Base-by-base conservation (phyloP, 2,113 vertebrate genomes). In the Microcebus ravelobensis region DNA sequence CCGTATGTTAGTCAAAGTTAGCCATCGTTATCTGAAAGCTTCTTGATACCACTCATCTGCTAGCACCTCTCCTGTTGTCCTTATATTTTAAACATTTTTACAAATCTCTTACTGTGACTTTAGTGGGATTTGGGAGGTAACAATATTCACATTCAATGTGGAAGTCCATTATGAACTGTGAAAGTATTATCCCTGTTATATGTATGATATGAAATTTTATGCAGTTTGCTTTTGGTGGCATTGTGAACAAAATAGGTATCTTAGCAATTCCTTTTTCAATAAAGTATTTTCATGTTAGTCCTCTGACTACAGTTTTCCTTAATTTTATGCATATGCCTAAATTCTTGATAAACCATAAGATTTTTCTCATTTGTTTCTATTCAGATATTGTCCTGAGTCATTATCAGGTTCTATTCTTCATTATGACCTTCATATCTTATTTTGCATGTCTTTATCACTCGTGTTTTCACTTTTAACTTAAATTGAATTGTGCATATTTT, bases 361-460 rank as follows among this genome's bases (percentile, higher is more conserved):
- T 87, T 92, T 96, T 82, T 67, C n/a, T 94, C 50, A 79, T 91
- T 76, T 91, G 14, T 80, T 97, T 61, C 67, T 80, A 2, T 87
- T 90, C 45, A 84, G 4, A 55, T 91, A 31, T 84, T 76, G 86
- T 63, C 29, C 50, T 86, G 27, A 8, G 21, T 85, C 18, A 29
- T 83, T 70, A 48, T 31, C 15, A 57, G 63, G 39, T 65, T 76
- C 45, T 94, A 0, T 27, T 85, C 13, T 85, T 87, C 8, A 36
- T 57, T 67, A 45, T 42, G 3, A 93, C 86, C 20, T 59, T 90
- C n/a, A n/a, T 79, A 45, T 76, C n/a, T 63, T 76, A 52, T 29
- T 39, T 95, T 63, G 31, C 23, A n/a, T 23, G 8, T 81, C 29
- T 95, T 83, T 92, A 13, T 65, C 25, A 84, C 1, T 1, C 17